Conservation (phyloP, 2,888 invertebrate species). For the Epirrhoe alternata region DNA sequence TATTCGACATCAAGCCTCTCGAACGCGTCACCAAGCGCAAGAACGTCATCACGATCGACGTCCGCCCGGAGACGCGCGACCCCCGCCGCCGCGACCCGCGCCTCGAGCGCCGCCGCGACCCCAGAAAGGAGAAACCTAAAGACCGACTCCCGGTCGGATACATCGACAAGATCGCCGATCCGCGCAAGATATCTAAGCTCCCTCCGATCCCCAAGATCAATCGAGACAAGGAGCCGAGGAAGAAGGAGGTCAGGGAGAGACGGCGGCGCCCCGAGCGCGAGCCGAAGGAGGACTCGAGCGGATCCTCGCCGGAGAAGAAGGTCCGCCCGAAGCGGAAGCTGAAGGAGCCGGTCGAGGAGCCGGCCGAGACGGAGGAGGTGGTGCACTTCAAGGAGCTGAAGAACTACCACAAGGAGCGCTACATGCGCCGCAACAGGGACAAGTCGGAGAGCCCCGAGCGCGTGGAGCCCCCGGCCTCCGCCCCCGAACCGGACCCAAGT, state of each 20-base stretch:
- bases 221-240: conserved; percentile 40
- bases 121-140: conserved; percentile 34
- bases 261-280: background rate
- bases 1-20: conserved; percentile 80
- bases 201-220: conserved; percentile 77
- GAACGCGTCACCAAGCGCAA: conserved; percentile 73
- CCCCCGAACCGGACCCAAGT: conserved; percentile 67
- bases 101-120: conserved; percentile 47
- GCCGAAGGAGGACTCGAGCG: conserved; percentile 44
- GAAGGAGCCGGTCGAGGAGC: conserved; percentile 27
- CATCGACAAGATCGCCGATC: conserved; percentile 60
- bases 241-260: too few species aligned
- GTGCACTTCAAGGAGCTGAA: conserved; percentile 85
- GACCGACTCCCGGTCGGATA: conserved; percentile 47
- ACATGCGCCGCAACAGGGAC: conserved; percentile 87
- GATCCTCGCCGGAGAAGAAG: conserved; percentile 60
- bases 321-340: conserved; percentile 38
- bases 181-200: conserved; percentile 67
- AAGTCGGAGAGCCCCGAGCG: conserved; percentile 85
- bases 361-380: conserved; percentile 53
- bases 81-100: conserved; percentile 49
- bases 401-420: conserved; percentile 85
- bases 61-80: conserved; percentile 57
- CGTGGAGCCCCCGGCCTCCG: conserved; percentile 34
- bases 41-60: conserved; percentile 80